phyloP scores from a whole-genome alignment of 2,888 invertebrate species.

The Chrysomela aeneicollis region DNA sequence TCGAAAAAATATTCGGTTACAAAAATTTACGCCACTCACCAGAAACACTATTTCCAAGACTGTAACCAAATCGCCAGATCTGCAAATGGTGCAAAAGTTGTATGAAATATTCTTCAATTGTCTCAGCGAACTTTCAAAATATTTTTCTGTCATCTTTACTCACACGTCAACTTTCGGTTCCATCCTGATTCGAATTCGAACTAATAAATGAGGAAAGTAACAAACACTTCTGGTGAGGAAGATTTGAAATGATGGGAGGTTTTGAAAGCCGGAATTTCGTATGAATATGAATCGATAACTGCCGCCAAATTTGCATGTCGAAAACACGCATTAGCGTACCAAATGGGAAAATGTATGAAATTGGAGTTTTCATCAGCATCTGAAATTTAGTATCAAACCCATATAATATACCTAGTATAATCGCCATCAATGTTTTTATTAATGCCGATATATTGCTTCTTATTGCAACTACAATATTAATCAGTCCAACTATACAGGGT shows the following conservation, averaged over 20 bases:
- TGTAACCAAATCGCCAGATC: slow-evolving; percentile 24
- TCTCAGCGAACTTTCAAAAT: too few species aligned
- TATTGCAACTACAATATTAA: too few species aligned
- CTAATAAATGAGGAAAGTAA: slow-evolving; percentile 5
- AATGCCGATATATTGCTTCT: too few species aligned
- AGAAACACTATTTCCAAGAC: slow-evolving; percentile 39
- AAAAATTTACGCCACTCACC: slow-evolving; percentile 27
- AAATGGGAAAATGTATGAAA: neutral
- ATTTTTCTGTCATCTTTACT: slow-evolving; percentile 6
- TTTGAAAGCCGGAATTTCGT: slow-evolving; percentile 38
- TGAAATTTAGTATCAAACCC: too few species aligned
- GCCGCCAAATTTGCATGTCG: slow-evolving; percentile 43
- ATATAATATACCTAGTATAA: too few species aligned
- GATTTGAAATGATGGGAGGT: slow-evolving; percentile 24
- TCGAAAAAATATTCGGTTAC: neutral
- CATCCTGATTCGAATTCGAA: neutral
- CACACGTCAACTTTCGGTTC: slow-evolving; percentile 9
- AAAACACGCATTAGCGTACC: slow-evolving; percentile 3
- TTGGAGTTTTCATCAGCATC: neutral
- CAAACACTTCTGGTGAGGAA: slow-evolving; percentile 10
- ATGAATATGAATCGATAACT: slow-evolving; percentile 37
- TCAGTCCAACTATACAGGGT: too few species aligned
- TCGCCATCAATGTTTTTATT: too few species aligned
- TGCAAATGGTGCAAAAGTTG: slow-evolving; percentile 17
- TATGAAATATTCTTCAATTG: neutral